Conservation (phyloP, 2,888 invertebrate genomes). For the Leptura quadrifasciata region DNA sequence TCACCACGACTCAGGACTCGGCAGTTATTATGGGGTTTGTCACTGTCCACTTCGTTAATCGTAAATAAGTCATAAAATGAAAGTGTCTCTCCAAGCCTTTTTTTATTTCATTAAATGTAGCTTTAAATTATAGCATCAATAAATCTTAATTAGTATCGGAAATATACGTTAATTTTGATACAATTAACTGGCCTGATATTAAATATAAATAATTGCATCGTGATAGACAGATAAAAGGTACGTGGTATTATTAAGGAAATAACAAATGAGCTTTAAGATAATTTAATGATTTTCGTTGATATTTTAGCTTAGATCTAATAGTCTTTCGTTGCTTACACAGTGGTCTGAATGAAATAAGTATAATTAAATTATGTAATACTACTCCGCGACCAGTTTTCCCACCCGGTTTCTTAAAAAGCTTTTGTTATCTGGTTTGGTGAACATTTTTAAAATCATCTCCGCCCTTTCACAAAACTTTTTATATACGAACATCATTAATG, state of each 20-base stretch:
- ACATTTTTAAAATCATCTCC: no score
- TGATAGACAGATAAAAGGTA: not conserved
- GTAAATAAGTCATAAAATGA: not conserved
- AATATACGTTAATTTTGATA: not conserved
- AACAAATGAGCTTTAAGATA: not conserved
- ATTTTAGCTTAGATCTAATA: not conserved
- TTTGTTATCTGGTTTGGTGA: no score
- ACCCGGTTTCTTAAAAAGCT: no score
- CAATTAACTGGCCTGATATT: not conserved
- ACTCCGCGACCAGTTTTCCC: no score
- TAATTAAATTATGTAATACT: no score
- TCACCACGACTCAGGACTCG: conserved; percentile 76
- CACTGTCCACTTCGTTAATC: not conserved
- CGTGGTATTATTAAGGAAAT: no score
- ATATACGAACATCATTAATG: no score
- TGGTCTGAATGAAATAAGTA: no score
- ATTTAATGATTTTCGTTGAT: not conserved
- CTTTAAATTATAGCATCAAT: not conserved
- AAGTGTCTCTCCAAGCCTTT: conserved; percentile 1
- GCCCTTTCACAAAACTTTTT: no score
- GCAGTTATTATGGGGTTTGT: conserved; percentile 72
- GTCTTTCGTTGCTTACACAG: not conserved
- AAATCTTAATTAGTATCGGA: not conserved
- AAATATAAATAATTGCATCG: not conserved
- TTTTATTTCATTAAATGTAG: not conserved